These are phyloP conservation scores for Autographa pulchrina DNA, from an alignment of 2,888 invertebrate species.

Conservation along the genomic window DNA sequence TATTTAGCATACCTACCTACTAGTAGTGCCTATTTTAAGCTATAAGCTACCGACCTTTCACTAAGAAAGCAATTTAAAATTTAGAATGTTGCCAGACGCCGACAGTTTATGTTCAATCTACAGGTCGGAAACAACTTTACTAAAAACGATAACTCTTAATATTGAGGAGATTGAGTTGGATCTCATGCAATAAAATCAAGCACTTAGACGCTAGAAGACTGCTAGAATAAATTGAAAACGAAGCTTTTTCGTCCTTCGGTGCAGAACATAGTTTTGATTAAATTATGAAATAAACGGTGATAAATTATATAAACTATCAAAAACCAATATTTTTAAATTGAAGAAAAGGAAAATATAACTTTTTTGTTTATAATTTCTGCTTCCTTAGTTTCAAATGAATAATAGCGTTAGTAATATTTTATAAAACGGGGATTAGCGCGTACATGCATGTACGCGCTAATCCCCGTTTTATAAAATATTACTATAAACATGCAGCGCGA, in stretches of 20 bases:
- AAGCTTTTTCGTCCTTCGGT: not conserved
- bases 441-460: no score
- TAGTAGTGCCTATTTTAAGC: not conserved
- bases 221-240: no score
- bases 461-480: no score
- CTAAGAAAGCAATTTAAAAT: not conserved
- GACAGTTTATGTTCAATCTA: not conserved
- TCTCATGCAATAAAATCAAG: not conserved
- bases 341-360: no score
- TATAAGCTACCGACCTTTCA: conserved; percentile 1
- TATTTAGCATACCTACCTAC: not conserved
- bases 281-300: not conserved
- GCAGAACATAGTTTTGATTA: not conserved
- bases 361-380: not conserved
- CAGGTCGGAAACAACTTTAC: not conserved
- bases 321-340: no score
- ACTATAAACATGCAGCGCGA: no score
- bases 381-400: not conserved
- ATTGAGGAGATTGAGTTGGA: not conserved
- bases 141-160: not conserved
- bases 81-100: not conserved
- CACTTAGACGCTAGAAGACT: no score
- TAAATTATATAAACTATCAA: no score
- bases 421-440: no score
- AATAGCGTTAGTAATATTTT: no score